Conservation (phyloP, 2,888 invertebrate genomes). For the Atherix ibis region DNA sequence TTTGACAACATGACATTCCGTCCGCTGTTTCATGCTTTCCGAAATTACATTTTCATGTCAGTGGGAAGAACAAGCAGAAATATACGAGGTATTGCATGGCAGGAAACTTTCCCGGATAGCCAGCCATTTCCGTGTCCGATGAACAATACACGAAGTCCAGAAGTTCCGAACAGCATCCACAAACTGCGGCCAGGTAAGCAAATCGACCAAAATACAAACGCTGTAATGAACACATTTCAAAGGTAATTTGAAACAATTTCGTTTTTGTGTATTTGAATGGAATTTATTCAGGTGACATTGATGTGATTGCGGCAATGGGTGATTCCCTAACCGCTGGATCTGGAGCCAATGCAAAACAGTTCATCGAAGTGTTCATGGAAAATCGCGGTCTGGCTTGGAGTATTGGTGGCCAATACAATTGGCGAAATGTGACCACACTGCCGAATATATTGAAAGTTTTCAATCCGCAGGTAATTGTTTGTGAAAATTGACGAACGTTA, state of each 20-base stretch:
- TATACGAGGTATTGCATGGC: constrained; percentile 13
- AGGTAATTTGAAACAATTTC: too few species aligned
- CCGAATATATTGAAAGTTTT: constrained; percentile 40
- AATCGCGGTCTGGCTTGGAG: constrained; percentile 31
- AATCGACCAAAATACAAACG: not conserved
- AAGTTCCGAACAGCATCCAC: constrained; percentile 34
- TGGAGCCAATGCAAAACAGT: constrained; percentile 31
- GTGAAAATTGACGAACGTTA: too few species aligned
- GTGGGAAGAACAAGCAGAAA: constrained; percentile 13
- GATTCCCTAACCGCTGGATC: constrained; percentile 38
- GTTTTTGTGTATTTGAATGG: too few species aligned
- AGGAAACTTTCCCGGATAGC: constrained; percentile 13
- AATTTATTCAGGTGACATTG: constrained; percentile 35
- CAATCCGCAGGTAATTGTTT: constrained; percentile 33
- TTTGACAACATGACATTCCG: constrained; percentile 12
- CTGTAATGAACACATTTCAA: too few species aligned
- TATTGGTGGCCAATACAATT: constrained; percentile 32
- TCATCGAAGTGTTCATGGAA: constrained; percentile 28
- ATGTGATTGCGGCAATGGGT: constrained; percentile 38
- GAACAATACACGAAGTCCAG: constrained; percentile 14
- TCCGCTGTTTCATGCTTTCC: constrained; percentile 14
- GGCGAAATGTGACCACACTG: constrained; percentile 33
- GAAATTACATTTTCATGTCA: constrained; percentile 14
- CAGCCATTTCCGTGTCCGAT: constrained; percentile 21
- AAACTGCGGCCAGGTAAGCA: constrained; percentile 28